Evolutionary conservation across 2,113 vertebrate genomes (phyloP), one percentile per base, ranked within the genome.

Genomic region (Alligator mississippiensis): DNA sequence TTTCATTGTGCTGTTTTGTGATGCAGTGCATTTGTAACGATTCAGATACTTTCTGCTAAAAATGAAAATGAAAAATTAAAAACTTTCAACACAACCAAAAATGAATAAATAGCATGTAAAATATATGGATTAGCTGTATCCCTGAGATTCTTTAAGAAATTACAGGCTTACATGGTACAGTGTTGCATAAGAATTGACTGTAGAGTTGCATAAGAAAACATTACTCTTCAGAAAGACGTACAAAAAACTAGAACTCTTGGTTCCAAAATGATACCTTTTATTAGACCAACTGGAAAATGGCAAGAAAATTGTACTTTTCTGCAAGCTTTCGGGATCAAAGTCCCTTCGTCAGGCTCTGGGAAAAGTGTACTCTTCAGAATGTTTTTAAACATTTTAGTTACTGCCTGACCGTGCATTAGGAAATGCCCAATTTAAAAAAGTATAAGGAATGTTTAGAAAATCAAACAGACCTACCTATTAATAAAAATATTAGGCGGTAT

Each of bases 401-500:
- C 47, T 47, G 47, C 47, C 47, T 47, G 47, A 47, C 47, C 47
- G 47, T 47, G 47, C 47, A 9, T 47, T 47, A 47, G 47, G 47
- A 47, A 47, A 47, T 47, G 47, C 47, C 47, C 47, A 47, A 91
- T 95, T 88, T 66, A 93, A 95, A 86, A 84, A 90, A 88, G 22
- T 28, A 91, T 28, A 91, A 82, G 76, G 84, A 77, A 34, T 64
- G 25, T 66, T 80, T 77, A 58, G 64, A 70, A 90, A 94, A 77
- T 91, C 77, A 62, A 90, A 30, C 4, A 25, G 1, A 60, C 17
- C 55, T 24, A 54, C 54, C 6, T 54, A 72, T 84, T 93, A 82
- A 11, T 27, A 79, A 78, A 74, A 30, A 74, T 1, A 2, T 77
- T 80, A 82, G 80, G 86, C 90, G 84, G 75, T 76, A 78, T 84